A percentile compares a stretch with the other conserved stretches of the same genome.
Evolutionary conservation across 2,797 vertebrate species (phyloP).

Genomic region (Trematomus bernacchii): DNA sequence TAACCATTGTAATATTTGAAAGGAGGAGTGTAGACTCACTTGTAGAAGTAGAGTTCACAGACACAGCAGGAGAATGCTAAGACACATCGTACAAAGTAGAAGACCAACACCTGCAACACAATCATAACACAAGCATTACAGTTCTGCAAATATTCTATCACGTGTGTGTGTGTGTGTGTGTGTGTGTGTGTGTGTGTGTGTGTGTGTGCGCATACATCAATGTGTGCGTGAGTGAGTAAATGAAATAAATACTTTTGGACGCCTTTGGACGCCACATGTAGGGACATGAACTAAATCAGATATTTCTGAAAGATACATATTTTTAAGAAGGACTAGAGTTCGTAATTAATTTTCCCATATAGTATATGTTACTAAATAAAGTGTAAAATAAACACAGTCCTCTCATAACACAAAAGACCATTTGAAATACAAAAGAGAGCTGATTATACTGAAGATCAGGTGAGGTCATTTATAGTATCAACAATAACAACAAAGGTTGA

Average conservation of each 20-base stretch:
- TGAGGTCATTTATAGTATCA: neutral
- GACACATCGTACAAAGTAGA: slow-evolving; percentile 97
- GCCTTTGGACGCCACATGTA: too few species aligned
- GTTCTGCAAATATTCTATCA: neutral
- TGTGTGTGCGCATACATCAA: neutral
- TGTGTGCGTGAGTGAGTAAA: neutral
- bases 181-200: neutral
- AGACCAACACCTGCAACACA: slow-evolving; percentile 93
- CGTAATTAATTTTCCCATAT: neutral
- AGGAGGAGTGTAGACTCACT: slow-evolving; percentile 87
- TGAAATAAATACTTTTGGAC: too few species aligned
- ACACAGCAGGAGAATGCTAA: slow-evolving; percentile 96
- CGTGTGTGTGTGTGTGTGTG: too few species aligned
- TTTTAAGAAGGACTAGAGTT: neutral
- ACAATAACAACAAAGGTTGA: neutral
- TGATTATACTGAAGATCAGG: neutral
- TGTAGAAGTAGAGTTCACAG: slow-evolving; percentile 99
- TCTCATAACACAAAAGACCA: neutral
- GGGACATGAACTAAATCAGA: too few species aligned
- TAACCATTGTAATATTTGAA: neutral
- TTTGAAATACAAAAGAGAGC: neutral
- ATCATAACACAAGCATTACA: slow-evolving; percentile 39
- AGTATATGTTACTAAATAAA: too few species aligned
- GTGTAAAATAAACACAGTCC: neutral
- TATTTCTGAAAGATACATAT: too few species aligned